Evolutionary conservation across 2,113 vertebrate species (phyloP).

Genomic region (Istiophorus platypterus): DNA sequence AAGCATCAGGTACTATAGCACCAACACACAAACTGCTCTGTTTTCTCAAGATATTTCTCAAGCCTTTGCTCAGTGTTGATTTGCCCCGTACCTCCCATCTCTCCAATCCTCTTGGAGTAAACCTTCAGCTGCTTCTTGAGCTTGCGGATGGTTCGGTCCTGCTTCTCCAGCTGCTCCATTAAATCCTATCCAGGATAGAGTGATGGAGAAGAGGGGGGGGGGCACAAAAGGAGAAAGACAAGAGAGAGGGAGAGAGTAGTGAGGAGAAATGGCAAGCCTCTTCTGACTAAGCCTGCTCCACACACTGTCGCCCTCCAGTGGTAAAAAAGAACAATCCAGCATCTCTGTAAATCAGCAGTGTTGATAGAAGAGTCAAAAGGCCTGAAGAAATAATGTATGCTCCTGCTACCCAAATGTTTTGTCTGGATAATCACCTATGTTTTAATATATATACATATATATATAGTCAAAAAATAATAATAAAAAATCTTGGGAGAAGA

Average conservation of each 20-base stretch:
- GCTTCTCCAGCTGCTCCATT: slow-evolving; percentile 98
- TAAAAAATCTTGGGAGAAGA: not conserved
- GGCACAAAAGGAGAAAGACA: not conserved
- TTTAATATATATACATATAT: not conserved
- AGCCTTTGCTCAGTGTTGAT: not conserved
- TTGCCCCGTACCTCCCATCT: slow-evolving; percentile 92
- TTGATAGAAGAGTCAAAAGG: not conserved
- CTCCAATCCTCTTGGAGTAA: slow-evolving; percentile 97
- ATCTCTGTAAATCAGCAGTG: not conserved
- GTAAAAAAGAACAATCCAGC: slow-evolving; percentile 5
- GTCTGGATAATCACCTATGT: not conserved
- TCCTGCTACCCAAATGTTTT: not conserved
- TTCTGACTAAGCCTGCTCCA: not conserved
- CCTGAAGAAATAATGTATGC: not conserved
- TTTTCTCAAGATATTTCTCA: not conserved
- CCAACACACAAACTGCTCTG: not conserved
- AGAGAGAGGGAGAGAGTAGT: slow-evolving; percentile 19
- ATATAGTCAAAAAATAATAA: not conserved
- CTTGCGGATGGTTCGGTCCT: slow-evolving; percentile 98
- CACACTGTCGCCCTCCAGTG: slow-evolving; percentile 34
- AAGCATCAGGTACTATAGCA: slow-evolving; percentile 1
- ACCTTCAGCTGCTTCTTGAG: slow-evolving; percentile 99
- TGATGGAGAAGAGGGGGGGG: not conserved
- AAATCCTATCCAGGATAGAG: slow-evolving; percentile 86
- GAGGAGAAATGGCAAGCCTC: slow-evolving; percentile 19